Evolutionary conservation across 1,140 invertebrate genomes (phyloP).

Genomic region (Cotesia vestalis): DNA sequence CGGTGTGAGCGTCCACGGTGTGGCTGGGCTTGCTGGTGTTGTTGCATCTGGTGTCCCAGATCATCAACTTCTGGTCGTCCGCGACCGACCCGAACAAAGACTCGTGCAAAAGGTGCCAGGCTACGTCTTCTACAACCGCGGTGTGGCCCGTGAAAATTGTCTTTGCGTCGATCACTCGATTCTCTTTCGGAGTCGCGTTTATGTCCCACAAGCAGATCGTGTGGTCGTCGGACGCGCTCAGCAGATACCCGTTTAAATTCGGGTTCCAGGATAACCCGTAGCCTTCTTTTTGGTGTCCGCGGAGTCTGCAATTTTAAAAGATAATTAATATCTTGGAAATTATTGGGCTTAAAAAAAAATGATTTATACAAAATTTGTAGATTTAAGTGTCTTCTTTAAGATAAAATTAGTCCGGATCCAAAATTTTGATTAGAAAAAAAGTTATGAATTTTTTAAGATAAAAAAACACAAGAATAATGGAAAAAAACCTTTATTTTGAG

Average conservation of each 20-base stretch:
- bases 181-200: conserved; percentile 93
- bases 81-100: conserved; percentile 98
- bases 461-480: too few species aligned
- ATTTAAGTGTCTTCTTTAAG: too few species aligned
- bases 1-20: conserved; percentile 98
- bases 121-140: conserved; percentile 99
- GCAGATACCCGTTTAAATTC: conserved; percentile 95
- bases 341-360: background rate
- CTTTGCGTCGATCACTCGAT: conserved; percentile 95
- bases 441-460: too few species aligned
- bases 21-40: conserved; percentile 97
- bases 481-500: too few species aligned
- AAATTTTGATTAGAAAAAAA: too few species aligned
- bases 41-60: conserved; percentile 97
- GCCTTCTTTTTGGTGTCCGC: conserved; percentile 99
- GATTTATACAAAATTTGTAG: background rate
- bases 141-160: conserved; percentile 99
- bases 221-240: conserved; percentile 98
- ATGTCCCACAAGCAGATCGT: conserved; percentile 99
- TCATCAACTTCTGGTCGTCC: conserved; percentile 99
- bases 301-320: conserved; percentile 68
- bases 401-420: too few species aligned
- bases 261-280: conserved; percentile 99
- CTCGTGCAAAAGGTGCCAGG: conserved; percentile 98
- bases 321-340: too few species aligned